Conservation (phyloP, 2,113 vertebrate genomes). For the Tauraco erythrolophus region DNA sequence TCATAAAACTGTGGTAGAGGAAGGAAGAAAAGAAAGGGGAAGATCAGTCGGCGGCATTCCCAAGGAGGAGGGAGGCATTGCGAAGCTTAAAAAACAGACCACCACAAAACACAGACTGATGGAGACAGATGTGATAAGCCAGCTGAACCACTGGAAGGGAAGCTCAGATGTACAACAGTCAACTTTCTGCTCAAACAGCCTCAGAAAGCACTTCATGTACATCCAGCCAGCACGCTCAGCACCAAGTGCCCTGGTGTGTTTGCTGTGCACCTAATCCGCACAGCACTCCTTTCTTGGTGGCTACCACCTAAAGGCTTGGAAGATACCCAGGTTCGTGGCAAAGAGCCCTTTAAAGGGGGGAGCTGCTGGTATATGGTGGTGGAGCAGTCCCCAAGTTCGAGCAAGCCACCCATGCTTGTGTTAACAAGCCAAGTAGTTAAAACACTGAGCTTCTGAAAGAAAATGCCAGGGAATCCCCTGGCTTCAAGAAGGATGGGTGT, state of each 20-base stretch:
- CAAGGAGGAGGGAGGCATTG: background rate
- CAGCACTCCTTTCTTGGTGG: background rate
- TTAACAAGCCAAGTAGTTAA: background rate
- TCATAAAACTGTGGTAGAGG: conserved; percentile 35
- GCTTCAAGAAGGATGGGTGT: background rate
- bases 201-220: background rate
- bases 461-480: background rate
- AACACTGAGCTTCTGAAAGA: background rate
- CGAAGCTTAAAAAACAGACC: background rate
- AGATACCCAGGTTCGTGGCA: background rate
- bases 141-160: background rate
- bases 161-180: background rate
- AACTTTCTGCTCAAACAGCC: background rate
- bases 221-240: accelerated
- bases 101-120: background rate
- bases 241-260: background rate
- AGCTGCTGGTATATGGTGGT: background rate
- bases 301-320: background rate
- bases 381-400: background rate
- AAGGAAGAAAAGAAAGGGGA: conserved; percentile 28
- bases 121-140: background rate
- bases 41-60: background rate
- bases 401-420: background rate
- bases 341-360: background rate
- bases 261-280: background rate